These are phyloP conservation scores for Nipponia nippon DNA, from an alignment of 2,113 vertebrate genomes.

Conservation along the genomic window DNA sequence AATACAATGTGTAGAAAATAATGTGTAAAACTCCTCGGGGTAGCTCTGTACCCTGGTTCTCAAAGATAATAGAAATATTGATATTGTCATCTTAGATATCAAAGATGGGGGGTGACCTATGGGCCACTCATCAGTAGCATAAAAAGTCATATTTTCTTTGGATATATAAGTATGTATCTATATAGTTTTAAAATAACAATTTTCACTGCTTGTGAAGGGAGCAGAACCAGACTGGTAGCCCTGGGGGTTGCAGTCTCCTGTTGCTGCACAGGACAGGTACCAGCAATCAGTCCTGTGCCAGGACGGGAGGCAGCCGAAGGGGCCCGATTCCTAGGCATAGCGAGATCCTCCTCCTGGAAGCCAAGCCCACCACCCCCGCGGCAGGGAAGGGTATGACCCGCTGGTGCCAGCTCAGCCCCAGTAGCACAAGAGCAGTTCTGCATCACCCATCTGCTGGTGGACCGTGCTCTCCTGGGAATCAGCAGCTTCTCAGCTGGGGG, in stretches of 20 bases:
- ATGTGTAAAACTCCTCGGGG: background rate
- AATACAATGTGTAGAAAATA: background rate
- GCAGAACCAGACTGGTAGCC: background rate
- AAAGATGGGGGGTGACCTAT: background rate
- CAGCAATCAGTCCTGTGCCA: background rate
- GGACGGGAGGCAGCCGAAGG: background rate
- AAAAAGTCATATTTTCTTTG: background rate
- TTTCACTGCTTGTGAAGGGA: background rate
- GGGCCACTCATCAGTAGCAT: background rate
- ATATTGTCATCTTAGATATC: background rate
- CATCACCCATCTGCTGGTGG: background rate
- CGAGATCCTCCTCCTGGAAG: background rate
- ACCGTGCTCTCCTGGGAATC: background rate
- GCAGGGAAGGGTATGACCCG: background rate
- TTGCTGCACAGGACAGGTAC: background rate
- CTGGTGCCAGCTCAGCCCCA: background rate
- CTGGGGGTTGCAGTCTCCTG: background rate
- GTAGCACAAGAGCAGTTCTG: fast-evolving
- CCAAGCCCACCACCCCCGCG: fast-evolving
- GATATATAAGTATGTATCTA: background rate
- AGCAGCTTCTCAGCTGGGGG: background rate
- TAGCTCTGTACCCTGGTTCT: background rate
- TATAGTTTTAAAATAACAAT: background rate
- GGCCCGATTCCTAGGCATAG: background rate
- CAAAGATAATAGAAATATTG: background rate